Conservation (phyloP, 2,888 invertebrate species). For the Apamea crenata region DNA sequence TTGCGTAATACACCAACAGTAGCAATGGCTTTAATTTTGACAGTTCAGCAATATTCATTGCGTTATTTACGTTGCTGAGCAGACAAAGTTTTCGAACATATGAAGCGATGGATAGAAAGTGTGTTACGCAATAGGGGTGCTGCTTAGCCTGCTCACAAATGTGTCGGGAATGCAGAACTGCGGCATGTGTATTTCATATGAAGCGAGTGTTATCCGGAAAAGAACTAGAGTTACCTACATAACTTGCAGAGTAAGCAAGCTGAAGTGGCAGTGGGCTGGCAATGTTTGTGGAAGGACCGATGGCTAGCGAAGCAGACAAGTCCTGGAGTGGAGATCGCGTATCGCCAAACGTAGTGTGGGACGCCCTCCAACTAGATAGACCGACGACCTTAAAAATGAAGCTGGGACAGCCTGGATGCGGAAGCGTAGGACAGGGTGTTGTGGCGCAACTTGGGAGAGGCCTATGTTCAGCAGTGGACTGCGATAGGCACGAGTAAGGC, state of each 20-base stretch:
- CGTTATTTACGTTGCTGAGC: neutral
- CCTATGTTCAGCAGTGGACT: neutral
- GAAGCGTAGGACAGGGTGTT: neutral
- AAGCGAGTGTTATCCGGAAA: neutral
- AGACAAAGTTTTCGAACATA: neutral
- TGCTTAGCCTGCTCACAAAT: neutral
- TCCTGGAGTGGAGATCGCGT: too few species aligned
- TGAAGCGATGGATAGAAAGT: neutral
- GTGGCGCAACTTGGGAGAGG: neutral
- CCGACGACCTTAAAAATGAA: neutral
- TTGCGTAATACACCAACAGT: neutral
- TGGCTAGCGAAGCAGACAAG: neutral
- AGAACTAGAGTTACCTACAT: neutral
- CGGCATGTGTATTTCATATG: neutral
- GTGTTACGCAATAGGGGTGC: too few species aligned
- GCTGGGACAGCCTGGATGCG: neutral
- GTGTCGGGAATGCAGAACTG: neutral
- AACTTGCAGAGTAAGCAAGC: too few species aligned
- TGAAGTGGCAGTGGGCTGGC: neutral
- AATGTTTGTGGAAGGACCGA: neutral
- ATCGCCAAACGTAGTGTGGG: too few species aligned
- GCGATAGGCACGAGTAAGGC: neutral
- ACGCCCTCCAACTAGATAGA: neutral
- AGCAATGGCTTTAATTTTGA: neutral
- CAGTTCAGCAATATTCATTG: neutral